These are phyloP conservation scores for Mythimna ferrago DNA, from an alignment of 2,888 invertebrate species.

Conservation along the genomic window DNA sequence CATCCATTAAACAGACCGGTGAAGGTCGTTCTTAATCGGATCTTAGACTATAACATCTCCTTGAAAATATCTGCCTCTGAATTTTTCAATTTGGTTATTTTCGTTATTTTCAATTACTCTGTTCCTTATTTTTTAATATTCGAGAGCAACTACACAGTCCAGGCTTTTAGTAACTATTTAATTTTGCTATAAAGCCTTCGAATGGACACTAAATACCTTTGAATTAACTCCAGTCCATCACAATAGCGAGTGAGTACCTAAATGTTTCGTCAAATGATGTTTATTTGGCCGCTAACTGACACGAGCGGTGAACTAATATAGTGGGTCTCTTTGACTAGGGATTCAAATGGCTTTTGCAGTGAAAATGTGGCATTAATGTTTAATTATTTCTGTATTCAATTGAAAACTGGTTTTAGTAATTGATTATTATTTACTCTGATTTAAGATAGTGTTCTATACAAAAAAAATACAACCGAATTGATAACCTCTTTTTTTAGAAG, in stretches of 20 bases:
- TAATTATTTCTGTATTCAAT: not conserved
- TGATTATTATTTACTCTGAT: not conserved
- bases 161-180: not conserved
- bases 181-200: not conserved
- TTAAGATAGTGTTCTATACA: no score
- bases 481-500: no score
- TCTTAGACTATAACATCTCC: no score
- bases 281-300: conserved; percentile 26
- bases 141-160: not conserved
- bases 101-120: not conserved
- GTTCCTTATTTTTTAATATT: not conserved
- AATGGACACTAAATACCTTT: not conserved
- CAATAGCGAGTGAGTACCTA: not conserved
- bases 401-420: not conserved
- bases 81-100: not conserved
- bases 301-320: conserved; percentile 23
- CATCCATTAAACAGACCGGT: no score
- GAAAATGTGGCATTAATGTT: conserved; percentile 5
- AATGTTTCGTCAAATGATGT: conserved; percentile 15
- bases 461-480: no score
- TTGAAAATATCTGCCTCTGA: no score
- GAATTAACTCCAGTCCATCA: not conserved
- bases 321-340: conserved; percentile 18
- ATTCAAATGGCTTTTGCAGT: conserved; percentile 24
- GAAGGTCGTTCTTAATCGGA: no score